Evolutionary conservation across 2,888 invertebrate genomes (phyloP).

Genomic region (Theretra japonica): DNA sequence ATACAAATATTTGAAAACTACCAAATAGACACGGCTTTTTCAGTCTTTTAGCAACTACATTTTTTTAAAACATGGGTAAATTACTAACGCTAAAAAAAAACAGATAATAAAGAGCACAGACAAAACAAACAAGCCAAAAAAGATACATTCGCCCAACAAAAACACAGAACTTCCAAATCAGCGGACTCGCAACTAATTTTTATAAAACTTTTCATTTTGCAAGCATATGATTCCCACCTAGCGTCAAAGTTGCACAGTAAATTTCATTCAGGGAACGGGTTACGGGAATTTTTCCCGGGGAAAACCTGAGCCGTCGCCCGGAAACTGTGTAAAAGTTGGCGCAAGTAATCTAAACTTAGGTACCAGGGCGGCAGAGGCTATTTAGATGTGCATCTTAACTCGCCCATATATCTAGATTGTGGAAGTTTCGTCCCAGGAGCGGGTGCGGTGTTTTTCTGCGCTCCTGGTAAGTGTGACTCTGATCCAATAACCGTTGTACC

Average conservation of each 20-base stretch:
- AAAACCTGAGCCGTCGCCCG: constrained; percentile 65
- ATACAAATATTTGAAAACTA: no score
- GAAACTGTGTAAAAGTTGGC: constrained; percentile 75
- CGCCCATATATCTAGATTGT: constrained; percentile 83
- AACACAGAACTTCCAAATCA: background rate
- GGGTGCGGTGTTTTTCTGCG: constrained; percentile 60
- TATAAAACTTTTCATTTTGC: constrained; percentile 38
- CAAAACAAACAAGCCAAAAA: background rate
- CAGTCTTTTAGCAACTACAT: no score
- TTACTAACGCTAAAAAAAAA: background rate
- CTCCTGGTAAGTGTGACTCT: background rate
- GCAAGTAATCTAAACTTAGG: constrained; percentile 85
- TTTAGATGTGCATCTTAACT: constrained; percentile 85
- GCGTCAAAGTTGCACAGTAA: constrained; percentile 73
- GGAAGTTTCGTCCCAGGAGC: constrained; percentile 58
- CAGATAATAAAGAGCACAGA: background rate
- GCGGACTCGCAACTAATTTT: constrained; percentile 8
- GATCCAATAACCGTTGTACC: background rate
- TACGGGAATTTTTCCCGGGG: constrained; percentile 68
- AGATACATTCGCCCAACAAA: background rate
- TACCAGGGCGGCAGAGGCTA: constrained; percentile 80
- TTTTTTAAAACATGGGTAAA: background rate
- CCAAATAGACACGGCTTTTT: no score
- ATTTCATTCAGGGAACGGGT: constrained; percentile 76
- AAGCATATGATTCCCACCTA: constrained; percentile 47